Base-by-base conservation (phyloP, 2,888 invertebrate genomes). In the Ischnura elegans region DNA sequence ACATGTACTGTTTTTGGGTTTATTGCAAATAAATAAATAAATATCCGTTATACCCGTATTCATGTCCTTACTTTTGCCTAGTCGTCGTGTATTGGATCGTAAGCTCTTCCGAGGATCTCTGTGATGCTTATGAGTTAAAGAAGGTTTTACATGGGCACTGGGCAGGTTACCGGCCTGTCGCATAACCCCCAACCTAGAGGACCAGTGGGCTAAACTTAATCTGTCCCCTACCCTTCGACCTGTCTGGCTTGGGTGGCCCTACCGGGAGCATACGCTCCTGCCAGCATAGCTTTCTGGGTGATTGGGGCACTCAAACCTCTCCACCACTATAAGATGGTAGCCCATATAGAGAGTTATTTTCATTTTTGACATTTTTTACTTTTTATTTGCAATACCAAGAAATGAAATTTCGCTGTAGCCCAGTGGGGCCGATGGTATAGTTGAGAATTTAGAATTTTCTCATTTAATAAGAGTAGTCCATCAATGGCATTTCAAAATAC, bases 231-330 rank as follows among this genome's bases (percentile, higher is more conserved):
- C 42, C 42, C 42, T 86, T 86, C 43, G 86, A 42, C 86, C 86
- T 1, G 43, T 42, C 86, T 43, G 86, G 86, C 42, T 86, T 86
- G 86, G 42, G 86, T 86, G 45, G 61, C 61, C 61, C 61, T 19
- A 25, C 61, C 61, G 25, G 86, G 42, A 86, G 42, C 43, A 43
- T 42, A 42, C 42, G 86, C 86, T 86, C 42, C 86, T 19, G 13
- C 42, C 86, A 86, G 86, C 86, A 86, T 36, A 86, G 86, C 86
- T 86, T 43, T 86, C 86, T 19, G 86, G 42, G 86, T 86, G 8
- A 5, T 16, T 86, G 86, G 42, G 86, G 36, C 36, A 86, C 86
- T 21, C 86, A 86, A 86, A 86, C 43, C 36, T 86, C 43, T 86
- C 86, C 86, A 86, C 36, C 42, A 43, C 42, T 10, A 43, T 42